phyloP scores from a whole-genome alignment of 2,113 vertebrate genomes.

The Bufo bufo region DNA sequence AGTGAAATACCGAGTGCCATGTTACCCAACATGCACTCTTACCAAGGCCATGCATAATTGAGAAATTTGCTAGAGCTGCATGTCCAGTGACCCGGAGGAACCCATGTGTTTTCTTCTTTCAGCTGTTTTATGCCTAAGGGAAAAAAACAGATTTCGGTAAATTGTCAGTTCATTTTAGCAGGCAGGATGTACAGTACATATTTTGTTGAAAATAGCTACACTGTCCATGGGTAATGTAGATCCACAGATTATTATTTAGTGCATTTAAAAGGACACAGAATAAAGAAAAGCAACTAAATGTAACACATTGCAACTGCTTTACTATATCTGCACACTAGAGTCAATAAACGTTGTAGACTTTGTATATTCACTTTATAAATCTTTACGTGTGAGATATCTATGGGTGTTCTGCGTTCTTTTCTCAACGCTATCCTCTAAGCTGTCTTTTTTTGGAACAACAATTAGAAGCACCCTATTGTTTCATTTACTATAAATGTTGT shows the following conservation, averaged over 20 bases:
- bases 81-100: constrained; percentile 45
- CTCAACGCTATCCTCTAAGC: background rate
- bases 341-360: background rate
- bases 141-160: constrained; percentile 44
- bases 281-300: background rate
- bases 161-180: constrained; percentile 15
- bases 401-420: background rate
- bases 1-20: constrained; percentile 22
- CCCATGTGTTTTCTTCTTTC: constrained; percentile 44
- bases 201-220: background rate
- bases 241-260: background rate
- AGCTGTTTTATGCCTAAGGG: constrained; percentile 50
- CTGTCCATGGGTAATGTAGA: background rate
- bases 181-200: background rate
- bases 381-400: background rate
- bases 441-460: background rate
- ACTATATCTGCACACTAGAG: background rate
- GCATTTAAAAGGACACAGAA: background rate
- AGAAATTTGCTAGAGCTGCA: constrained; percentile 50
- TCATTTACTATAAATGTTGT: background rate
- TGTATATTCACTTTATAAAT: background rate
- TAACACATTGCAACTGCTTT: background rate
- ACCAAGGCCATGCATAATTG: constrained; percentile 50
- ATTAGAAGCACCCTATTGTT: background rate
- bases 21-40: constrained; percentile 48